Conservation (phyloP, 1,140 invertebrate species). For the Apolygus lucorum region DNA sequence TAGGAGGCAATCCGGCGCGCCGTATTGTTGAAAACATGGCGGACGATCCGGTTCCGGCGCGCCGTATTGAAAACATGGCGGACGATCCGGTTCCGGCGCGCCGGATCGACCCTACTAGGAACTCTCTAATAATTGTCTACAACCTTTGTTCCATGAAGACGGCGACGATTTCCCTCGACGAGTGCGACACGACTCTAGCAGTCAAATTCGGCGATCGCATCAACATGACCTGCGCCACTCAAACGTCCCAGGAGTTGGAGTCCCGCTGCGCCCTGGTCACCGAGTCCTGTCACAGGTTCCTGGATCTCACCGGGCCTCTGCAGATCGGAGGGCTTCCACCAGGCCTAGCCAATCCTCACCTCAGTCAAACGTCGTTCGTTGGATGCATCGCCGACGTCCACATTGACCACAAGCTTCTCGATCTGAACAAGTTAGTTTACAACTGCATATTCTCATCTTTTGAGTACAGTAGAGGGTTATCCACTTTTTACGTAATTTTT, state of each 20-base stretch:
- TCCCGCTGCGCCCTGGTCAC: slow-evolving; percentile 69
- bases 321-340: slow-evolving; percentile 88
- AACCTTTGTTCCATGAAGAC: slow-evolving; percentile 50
- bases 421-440: slow-evolving; percentile 69
- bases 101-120: no score
- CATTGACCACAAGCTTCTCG: slow-evolving; percentile 79
- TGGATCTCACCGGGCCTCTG: slow-evolving; percentile 91
- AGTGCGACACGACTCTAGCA: slow-evolving; percentile 80
- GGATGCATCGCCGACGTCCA: slow-evolving; percentile 87
- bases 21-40: no score
- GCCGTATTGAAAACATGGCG: no score
- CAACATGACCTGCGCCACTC: slow-evolving; percentile 73
- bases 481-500: no score
- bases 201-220: slow-evolving; percentile 64
- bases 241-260: slow-evolving; percentile 60
- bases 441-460: no score
- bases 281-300: slow-evolving; percentile 86
- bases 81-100: no score
- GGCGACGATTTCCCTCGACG: slow-evolving; percentile 76
- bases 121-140: no score
- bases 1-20: no score
- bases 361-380: slow-evolving; percentile 72
- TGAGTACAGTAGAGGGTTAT: no score
- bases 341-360: slow-evolving; percentile 59
- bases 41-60: no score